Evolutionary conservation across 2,113 vertebrate genomes (phyloP), one percentile per base, ranked within the genome.

Genomic region (Seriola quinqueradiata): DNA sequence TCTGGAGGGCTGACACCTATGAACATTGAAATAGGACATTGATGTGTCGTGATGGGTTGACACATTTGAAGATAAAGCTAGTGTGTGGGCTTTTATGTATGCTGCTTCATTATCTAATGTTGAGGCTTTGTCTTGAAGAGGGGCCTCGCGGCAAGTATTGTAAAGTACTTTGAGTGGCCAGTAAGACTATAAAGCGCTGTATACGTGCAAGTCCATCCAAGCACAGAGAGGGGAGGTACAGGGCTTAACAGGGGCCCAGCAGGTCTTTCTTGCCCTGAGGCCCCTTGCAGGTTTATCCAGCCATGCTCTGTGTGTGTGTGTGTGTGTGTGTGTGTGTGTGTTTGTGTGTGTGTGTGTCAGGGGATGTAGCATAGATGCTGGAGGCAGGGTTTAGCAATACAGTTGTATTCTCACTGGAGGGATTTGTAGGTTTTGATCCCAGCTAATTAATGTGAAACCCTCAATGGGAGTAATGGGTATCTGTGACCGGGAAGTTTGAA

Each of bases 401-500:
- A 11, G 73, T 50, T 77, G 82, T 84, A 90, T 71, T 89, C 90
- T 90, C 91, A 52, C 71, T 13, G 86, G 91, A 64, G 63, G 86
- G 90, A 91, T 93, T 93, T 91, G 86, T 83, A 70, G 77, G 64
- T 91, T 93, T 90, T 91, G 89, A 93, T 92, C 92, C 85, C 21
- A 71, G 84, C 84, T 93, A 93, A 94, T 94, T 94, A 93, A 86
- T 83, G 83, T 82, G 89, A 82, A 92, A 88, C 82, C 72, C 91
- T 84, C 87, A 69, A 52, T 86, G 90, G 89, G 75, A 87, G 77
- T 57, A 81, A 78, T 57, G 76, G 54, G 68, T 82, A 84, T 92
- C 70, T 80, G 83, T 75, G 81, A 67, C 63, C 54, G 64, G 71
- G 74, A 86, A 89, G 69, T 90, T 91, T 92, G 86, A 90, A 89